phyloP scores from a whole-genome alignment of 2,888 invertebrate species.

The Magallana nippona region DNA sequence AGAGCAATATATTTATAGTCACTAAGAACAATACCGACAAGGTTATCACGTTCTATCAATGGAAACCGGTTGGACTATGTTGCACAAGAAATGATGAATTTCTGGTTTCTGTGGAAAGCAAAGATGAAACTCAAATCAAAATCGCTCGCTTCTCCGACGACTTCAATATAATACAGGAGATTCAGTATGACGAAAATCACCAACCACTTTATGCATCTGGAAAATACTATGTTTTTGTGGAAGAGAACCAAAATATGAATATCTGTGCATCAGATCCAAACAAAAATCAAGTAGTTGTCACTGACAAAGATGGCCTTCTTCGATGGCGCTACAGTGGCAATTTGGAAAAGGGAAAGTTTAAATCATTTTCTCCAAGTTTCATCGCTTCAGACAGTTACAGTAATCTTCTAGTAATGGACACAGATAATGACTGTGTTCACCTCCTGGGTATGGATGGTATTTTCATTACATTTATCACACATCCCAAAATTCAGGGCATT shows the following conservation, averaged over 20 bases:
- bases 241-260: conserved; percentile 13
- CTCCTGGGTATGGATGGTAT: background rate
- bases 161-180: background rate
- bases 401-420: conserved; percentile 15
- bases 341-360: background rate
- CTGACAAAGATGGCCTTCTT: background rate
- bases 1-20: background rate
- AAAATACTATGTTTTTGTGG: conserved; percentile 9
- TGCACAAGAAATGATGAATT: background rate
- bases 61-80: background rate
- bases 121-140: conserved; percentile 8
- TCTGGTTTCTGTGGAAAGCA: conserved; percentile 2
- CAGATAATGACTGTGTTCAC: background rate
- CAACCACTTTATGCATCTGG: background rate
- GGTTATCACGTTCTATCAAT: background rate
- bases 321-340: conserved; percentile 16
- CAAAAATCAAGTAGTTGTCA: conserved; percentile 21
- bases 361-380: conserved; percentile 19
- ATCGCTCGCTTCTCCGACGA: conserved; percentile 3
- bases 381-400: background rate
- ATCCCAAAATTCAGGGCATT: conserved; percentile 1
- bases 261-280: conserved; percentile 12
- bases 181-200: conserved; percentile 8
- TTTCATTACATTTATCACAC: background rate
- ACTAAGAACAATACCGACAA: background rate